Percentiles rank a stretch among this genome's conserved stretches.
phyloP scores from a whole-genome alignment of 2,888 invertebrate species.

The Himalopsyche anomala region DNA sequence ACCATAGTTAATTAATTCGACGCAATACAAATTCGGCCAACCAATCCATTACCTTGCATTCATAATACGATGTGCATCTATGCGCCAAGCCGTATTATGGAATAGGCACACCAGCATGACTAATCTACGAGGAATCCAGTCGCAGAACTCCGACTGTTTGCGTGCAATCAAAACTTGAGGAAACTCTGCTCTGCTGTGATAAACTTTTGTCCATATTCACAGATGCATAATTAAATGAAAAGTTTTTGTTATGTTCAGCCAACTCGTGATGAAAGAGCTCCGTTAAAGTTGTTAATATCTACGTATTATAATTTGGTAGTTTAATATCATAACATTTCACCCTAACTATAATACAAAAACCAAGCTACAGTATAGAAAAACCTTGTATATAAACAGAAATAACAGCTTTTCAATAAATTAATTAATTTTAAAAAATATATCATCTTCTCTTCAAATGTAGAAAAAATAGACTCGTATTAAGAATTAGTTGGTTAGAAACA shows the following conservation, averaged over 20 bases:
- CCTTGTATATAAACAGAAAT: too few species aligned
- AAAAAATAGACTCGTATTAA: too few species aligned
- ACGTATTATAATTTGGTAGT: too few species aligned
- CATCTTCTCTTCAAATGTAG: too few species aligned
- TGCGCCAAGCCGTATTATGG: not conserved
- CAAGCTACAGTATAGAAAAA: too few species aligned
- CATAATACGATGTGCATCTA: not conserved
- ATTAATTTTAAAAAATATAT: too few species aligned
- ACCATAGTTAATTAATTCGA: not conserved
- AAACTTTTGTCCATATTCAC: constrained; percentile 25
- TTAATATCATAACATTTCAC: too few species aligned
- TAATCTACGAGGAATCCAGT: not conserved
- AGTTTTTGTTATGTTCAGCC: constrained; percentile 3
- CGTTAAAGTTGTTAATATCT: not conserved
- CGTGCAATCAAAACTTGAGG: constrained; percentile 8
- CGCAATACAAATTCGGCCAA: not conserved
- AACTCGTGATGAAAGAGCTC: constrained; percentile 1
- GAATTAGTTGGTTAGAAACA: too few species aligned
- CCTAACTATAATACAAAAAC: too few species aligned
- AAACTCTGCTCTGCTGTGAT: constrained; percentile 15
- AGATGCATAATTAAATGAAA: constrained; percentile 15
- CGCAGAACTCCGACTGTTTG: constrained; percentile 2
- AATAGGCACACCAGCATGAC: not conserved
- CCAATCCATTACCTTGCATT: not conserved
- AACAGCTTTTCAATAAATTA: too few species aligned